Evolutionary conservation across 2,797 vertebrate species (phyloP).

Genomic region (Gymnocypris eckloni): DNA sequence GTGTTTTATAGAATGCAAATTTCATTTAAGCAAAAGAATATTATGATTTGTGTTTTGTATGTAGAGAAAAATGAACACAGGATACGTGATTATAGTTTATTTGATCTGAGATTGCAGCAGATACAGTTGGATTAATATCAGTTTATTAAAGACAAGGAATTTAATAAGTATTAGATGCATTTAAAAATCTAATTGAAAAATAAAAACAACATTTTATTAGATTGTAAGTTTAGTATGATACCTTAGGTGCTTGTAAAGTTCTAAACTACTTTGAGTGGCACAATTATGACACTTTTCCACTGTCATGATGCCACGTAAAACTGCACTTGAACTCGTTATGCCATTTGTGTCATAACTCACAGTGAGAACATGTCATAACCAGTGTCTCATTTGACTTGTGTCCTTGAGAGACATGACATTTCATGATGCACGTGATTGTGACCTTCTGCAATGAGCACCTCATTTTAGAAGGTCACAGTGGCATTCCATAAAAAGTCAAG

Average conservation of each 20-base stretch:
- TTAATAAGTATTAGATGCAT: neutral
- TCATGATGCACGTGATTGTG: slow-evolving; percentile 26
- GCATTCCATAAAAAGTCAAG: slow-evolving; percentile 43
- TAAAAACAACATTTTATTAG: neutral
- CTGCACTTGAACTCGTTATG: slow-evolving; percentile 11
- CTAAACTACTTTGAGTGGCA: neutral
- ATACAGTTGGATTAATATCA: neutral
- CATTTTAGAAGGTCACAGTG: slow-evolving; percentile 20
- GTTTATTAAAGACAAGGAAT: neutral
- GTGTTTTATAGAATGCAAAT: neutral
- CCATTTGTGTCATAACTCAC: slow-evolving; percentile 48
- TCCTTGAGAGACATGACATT: slow-evolving; percentile 32
- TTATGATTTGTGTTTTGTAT: slow-evolving; percentile 12
- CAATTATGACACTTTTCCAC: slow-evolving; percentile 31
- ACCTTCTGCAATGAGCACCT: slow-evolving; percentile 31
- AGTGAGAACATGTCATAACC: slow-evolving; percentile 46
- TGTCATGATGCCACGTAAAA: slow-evolving; percentile 21
- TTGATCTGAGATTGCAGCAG: neutral
- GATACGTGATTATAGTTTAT: neutral
- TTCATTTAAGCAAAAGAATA: neutral
- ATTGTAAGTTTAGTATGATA: neutral
- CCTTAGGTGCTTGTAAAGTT: neutral
- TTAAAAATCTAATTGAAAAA: no score
- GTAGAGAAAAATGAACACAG: neutral
- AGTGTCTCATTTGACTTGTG: slow-evolving; percentile 39